These are phyloP conservation scores for Phyto melanocephala DNA, from an alignment of 2,888 invertebrate species.

Conservation along the genomic window DNA sequence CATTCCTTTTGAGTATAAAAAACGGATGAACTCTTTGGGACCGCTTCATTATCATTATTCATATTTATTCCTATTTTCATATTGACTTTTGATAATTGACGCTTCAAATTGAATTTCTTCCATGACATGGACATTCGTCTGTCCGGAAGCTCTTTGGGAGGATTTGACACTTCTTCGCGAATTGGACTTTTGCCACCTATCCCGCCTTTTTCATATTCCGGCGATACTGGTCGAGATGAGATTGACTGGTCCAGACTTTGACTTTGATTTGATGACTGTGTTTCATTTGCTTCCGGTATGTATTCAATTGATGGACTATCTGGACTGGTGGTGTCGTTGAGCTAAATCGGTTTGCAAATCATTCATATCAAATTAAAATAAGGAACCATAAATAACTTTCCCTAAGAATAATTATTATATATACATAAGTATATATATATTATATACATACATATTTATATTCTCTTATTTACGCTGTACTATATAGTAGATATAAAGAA, in stretches of 20 bases:
- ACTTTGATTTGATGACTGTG: slow-evolving; percentile 68
- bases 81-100: slow-evolving; percentile 88
- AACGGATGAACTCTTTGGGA: slow-evolving; percentile 79
- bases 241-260: slow-evolving; percentile 68
- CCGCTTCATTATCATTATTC: slow-evolving; percentile 77
- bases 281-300: slow-evolving; percentile 72
- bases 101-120: slow-evolving; percentile 89
- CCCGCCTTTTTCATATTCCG: slow-evolving; percentile 76
- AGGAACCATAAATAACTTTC: slow-evolving; percentile 40
- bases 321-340: slow-evolving; percentile 72
- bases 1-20: slow-evolving; percentile 74
- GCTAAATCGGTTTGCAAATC: slow-evolving; percentile 68
- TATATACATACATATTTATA: no score
- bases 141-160: slow-evolving; percentile 78
- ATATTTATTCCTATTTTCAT: slow-evolving; percentile 77
- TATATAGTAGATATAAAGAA: background rate
- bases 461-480: slow-evolving; percentile 11
- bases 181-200: slow-evolving; percentile 63
- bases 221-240: slow-evolving; percentile 80
- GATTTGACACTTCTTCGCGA: slow-evolving; percentile 62
- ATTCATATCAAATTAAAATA: slow-evolving; percentile 65
- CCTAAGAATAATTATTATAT: slow-evolving; percentile 41
- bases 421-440: background rate
- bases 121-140: slow-evolving; percentile 85
- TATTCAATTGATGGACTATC: slow-evolving; percentile 75